Conservation (phyloP, 2,888 invertebrate genomes). For the Dendrolimus pini region DNA sequence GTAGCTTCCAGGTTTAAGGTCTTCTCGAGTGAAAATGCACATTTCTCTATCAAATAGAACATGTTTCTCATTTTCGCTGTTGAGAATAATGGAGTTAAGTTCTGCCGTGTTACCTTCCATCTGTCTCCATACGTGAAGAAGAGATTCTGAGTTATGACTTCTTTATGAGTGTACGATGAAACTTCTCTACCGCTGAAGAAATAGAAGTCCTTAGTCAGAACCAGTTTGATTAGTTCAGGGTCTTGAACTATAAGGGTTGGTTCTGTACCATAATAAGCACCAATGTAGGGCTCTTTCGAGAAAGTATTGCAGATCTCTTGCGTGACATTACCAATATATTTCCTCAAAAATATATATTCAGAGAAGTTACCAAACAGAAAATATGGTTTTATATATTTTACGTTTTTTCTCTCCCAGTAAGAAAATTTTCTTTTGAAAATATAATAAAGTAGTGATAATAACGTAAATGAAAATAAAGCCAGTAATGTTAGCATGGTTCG, state of each 20-base stretch:
- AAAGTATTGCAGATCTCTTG: constrained; percentile 14
- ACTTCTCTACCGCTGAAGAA: constrained; percentile 25
- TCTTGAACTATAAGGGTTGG: constrained; percentile 22
- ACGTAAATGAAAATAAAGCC: neutral
- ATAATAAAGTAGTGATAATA: constrained; percentile 11
- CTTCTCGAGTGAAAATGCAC: constrained; percentile 18
- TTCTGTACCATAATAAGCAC: constrained; percentile 18
- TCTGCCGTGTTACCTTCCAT: constrained; percentile 28
- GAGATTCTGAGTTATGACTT: constrained; percentile 22
- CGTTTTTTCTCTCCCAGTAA: constrained; percentile 18
- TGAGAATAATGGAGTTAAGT: constrained; percentile 26
- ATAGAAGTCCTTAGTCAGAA: constrained; percentile 27
- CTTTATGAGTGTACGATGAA: constrained; percentile 17
- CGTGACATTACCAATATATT: constrained; percentile 9
- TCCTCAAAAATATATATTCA: constrained; percentile 12
- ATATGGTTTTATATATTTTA: constrained; percentile 16
- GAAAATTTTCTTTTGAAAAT: constrained; percentile 10
- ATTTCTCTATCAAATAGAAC: constrained; percentile 27
- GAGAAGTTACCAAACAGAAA: constrained; percentile 22
- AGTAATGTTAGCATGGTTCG: no score
- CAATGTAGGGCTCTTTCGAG: constrained; percentile 14
- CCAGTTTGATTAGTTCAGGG: constrained; percentile 24
- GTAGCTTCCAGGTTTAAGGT: constrained; percentile 16
- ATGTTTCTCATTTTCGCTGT: constrained; percentile 29
- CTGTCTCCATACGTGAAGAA: constrained; percentile 25